These are phyloP conservation scores for Cheilosia vulpina DNA, from an alignment of 2,888 invertebrate genomes.

Conservation along the genomic window DNA sequence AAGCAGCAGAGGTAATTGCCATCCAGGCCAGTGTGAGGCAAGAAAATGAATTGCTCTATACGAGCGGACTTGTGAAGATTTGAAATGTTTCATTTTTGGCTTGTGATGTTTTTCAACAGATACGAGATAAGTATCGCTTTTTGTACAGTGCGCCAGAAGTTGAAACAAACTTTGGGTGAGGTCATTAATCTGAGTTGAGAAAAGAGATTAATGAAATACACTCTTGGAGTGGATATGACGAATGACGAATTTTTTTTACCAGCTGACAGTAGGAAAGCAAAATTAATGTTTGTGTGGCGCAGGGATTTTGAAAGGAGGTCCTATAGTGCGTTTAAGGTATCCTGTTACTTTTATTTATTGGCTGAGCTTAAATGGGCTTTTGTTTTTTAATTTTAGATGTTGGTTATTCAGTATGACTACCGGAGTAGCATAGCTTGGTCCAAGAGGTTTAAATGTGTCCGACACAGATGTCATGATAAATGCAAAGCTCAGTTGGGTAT, in stretches of 20 bases:
- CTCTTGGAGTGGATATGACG: neutral
- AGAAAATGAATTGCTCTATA: neutral
- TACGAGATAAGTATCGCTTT: conserved; percentile 11
- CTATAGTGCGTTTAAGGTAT: neutral
- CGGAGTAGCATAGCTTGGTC: too few relatives aligned
- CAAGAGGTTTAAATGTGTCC: too few relatives aligned
- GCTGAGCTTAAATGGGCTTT: too few relatives aligned
- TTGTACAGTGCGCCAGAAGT: neutral
- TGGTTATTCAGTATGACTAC: too few relatives aligned
- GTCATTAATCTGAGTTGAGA: conserved; percentile 45
- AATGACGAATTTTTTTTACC: neutral
- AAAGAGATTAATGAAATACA: conserved; percentile 17
- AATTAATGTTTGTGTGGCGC: neutral
- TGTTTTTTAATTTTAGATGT: too few relatives aligned
- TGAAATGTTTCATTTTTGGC: conserved; percentile 57
- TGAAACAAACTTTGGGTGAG: conserved; percentile 2
- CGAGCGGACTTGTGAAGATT: conserved; percentile 42
- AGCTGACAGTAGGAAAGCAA: neutral
- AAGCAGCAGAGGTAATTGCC: conserved; percentile 36
- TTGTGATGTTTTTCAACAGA: conserved; percentile 50
- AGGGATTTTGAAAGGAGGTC: neutral
- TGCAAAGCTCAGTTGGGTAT: too few relatives aligned
- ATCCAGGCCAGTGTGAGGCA: neutral
- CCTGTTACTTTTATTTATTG: neutral
- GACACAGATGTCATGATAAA: too few relatives aligned